Conservation (phyloP, 2,888 invertebrate genomes). For the Branchinecta sandiegonensis region DNA sequence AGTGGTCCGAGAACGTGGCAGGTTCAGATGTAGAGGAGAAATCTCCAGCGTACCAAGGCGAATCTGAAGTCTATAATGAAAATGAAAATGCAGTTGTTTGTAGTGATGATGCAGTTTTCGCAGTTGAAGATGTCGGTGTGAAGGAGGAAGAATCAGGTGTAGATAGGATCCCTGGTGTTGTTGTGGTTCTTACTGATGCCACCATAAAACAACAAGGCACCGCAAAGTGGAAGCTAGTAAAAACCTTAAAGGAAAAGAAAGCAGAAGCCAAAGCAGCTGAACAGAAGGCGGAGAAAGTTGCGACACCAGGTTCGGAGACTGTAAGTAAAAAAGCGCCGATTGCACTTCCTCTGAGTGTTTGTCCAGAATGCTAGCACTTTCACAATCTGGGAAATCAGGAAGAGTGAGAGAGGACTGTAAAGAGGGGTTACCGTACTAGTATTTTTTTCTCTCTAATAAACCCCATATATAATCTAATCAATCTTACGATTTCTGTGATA, state of each 20-base stretch:
- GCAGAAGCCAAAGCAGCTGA: conserved; percentile 52
- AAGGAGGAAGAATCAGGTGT: conserved; percentile 25
- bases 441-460: too few relatives aligned
- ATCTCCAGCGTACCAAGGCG: conserved; percentile 13
- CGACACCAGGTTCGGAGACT: conserved; percentile 23
- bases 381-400: neutral
- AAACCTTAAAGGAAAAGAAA: conserved; percentile 74
- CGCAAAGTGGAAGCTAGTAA: conserved; percentile 60
- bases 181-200: conserved; percentile 21
- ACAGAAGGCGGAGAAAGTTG: conserved; percentile 23
- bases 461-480: too few relatives aligned
- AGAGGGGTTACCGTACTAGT: too few relatives aligned
- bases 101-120: conserved; percentile 32
- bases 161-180: conserved; percentile 28
- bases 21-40: conserved; percentile 37
- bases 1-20: neutral
- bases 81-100: conserved; percentile 34
- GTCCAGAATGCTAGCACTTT: neutral
- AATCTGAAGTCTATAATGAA: conserved; percentile 3
- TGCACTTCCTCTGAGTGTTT: neutral
- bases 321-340: neutral
- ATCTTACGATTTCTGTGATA: too few relatives aligned
- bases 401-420: neutral
- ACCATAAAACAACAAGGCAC: conserved; percentile 17
- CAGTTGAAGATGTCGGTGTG: conserved; percentile 29